phyloP scores from a whole-genome alignment of 2,888 invertebrate genomes.

The Nineta flava region DNA sequence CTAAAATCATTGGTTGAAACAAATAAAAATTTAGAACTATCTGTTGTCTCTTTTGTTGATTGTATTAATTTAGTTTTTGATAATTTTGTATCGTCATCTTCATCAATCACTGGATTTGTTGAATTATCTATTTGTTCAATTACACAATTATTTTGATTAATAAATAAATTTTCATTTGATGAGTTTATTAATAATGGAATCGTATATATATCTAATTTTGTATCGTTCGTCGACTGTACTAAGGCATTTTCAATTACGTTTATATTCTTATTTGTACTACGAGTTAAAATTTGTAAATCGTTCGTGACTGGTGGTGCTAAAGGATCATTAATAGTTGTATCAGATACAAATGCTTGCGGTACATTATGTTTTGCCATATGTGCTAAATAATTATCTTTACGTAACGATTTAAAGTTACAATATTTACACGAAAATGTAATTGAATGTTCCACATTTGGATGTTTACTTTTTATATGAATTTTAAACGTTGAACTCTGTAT shows the following conservation, averaged over 20 bases:
- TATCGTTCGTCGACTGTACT: not conserved
- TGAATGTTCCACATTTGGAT: slow-evolving; percentile 48
- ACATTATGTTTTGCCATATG: slow-evolving; percentile 32
- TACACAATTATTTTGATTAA: not conserved
- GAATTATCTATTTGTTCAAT: not conserved
- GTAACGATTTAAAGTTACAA: slow-evolving; percentile 47
- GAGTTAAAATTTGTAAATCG: not conserved
- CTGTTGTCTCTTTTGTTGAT: not conserved
- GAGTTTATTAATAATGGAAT: not conserved
- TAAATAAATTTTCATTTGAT: not conserved
- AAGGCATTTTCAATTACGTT: too few species aligned
- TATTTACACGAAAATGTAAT: slow-evolving; percentile 43
- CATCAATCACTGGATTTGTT: not conserved
- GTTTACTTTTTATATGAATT: slow-evolving; percentile 60
- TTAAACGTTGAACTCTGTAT: slow-evolving; percentile 69
- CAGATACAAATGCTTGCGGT: not conserved
- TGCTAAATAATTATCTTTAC: slow-evolving; percentile 39
- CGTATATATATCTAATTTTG: not conserved
- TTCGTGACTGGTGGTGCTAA: not conserved
- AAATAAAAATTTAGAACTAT: not conserved
- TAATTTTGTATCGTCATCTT: not conserved
- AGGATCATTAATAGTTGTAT: not conserved
- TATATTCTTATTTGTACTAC: not conserved
- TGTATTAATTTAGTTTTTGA: not conserved
- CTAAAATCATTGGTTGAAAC: not conserved